A percentile compares a stretch with the other conserved stretches of the same genome.
Evolutionary conservation across 1,140 invertebrate species (phyloP).

Genomic region (Zaprionus tsacasi): DNA sequence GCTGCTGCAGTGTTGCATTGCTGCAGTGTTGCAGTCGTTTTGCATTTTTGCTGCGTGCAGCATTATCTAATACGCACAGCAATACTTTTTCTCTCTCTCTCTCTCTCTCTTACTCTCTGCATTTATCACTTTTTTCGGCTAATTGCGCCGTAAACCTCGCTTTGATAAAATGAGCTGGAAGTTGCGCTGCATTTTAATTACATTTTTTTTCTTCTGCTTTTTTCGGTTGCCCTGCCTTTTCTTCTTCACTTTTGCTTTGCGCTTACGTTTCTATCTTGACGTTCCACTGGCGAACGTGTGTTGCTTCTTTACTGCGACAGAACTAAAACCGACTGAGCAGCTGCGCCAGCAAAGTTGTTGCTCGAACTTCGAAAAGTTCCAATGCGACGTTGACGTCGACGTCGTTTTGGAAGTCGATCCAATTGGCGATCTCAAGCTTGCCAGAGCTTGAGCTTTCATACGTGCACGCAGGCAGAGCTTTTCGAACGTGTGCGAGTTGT

Average conservation of each 20-base stretch:
- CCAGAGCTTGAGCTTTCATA: constrained; percentile 40
- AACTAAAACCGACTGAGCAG: constrained; percentile 75
- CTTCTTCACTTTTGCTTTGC: constrained; percentile 35
- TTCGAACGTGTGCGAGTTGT: not conserved
- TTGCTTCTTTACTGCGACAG: constrained; percentile 74
- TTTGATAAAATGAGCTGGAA: not conserved
- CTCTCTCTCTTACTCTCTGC: constrained; percentile 16
- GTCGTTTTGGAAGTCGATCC: constrained; percentile 47
- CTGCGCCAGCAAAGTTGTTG: constrained; percentile 49
- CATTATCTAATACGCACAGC: constrained; percentile 64
- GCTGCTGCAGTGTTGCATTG: not conserved
- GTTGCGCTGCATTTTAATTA: constrained; percentile 27
- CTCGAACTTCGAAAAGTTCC: constrained; percentile 72
- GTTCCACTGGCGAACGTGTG: constrained; percentile 70
- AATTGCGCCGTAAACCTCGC: not conserved
- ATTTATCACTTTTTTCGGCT: constrained; percentile 50
- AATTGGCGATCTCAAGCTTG: constrained; percentile 23
- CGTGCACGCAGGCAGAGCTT: constrained; percentile 1
- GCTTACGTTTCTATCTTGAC: constrained; percentile 73
- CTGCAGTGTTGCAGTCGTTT: too few relatives aligned
- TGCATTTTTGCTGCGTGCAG: constrained; percentile 20
- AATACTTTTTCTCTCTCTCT: constrained; percentile 42
- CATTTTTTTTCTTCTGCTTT: constrained; percentile 7
- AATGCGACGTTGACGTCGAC: constrained; percentile 19
- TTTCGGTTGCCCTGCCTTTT: constrained; percentile 16